Evolutionary conservation across 2,797 vertebrate genomes (phyloP), one percentile per base, ranked within the genome.

Genomic region (Anabacerthia variegaticeps): DNA sequence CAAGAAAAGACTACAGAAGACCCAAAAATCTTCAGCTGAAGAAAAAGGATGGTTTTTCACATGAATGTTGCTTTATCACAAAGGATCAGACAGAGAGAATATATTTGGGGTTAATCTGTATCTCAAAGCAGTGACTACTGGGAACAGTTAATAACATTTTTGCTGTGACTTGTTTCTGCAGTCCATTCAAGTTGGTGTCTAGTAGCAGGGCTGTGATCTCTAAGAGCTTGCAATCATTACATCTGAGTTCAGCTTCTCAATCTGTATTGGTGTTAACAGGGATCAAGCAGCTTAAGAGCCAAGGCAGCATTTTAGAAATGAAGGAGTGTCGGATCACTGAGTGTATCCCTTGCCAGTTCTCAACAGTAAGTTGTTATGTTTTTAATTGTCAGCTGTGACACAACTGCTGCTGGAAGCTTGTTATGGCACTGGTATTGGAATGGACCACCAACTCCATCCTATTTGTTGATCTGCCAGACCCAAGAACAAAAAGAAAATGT

Each of bases 171-270:
- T 86, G 24, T 87, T 92, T 81, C 85, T 75, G 67, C 48, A 90
- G 83, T 92, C 66, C 80, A 62, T 85, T 83, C 88, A 44, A 81
- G 77, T 56, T 84, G 69, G 66, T 76, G 62, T 86, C 85, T 94
- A 36, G 67, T 79, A 92, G 82, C 85, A 73, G 39, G 43, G 58
- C 76, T 94, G 24, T 92, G 83, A 90, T 88, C 88, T 88, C 85
- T 44, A 69, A 76, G 73, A 90, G 79, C 90, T 78, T 82, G 88
- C 85, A 73, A 28, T 93, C 92, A 85, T 89, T 94, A 90, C 62
- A 21, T 86, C 69, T 84, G 92, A 84, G 93, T 93, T 96, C 95
- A 94, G 92, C 73, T 93, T 95, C 90, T 87, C 94, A 88, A 88
- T 92, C 89, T 75, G 83, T 94, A 44, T 65, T 27, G 88, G 88